Evolutionary conservation across 1,140 invertebrate genomes (phyloP).

Genomic region (Rhopalosiphum padi): DNA sequence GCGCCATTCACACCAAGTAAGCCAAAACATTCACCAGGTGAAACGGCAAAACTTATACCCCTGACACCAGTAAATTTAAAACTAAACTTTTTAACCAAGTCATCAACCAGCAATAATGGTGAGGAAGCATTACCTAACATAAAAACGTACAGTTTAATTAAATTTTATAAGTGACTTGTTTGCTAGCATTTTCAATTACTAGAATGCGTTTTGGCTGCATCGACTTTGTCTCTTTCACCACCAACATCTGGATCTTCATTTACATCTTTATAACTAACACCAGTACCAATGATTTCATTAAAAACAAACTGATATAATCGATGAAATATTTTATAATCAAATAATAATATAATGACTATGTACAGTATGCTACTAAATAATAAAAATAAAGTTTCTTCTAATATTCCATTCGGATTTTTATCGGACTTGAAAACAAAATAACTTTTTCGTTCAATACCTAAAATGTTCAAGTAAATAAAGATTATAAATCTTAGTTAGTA

Average conservation of each 20-base stretch:
- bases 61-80: slow-evolving; percentile 70
- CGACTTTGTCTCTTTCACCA: slow-evolving; percentile 59
- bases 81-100: slow-evolving; percentile 60
- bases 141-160: not conserved
- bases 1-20: slow-evolving; percentile 89
- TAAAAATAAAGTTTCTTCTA: slow-evolving; percentile 57
- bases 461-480: not conserved
- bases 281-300: slow-evolving; percentile 42
- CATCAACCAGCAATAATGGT: slow-evolving; percentile 59
- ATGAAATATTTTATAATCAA: slow-evolving; percentile 57
- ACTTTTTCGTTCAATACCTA: not conserved
- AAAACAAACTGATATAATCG: slow-evolving; percentile 29
- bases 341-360: slow-evolving; percentile 56
- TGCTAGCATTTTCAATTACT: not conserved
- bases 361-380: slow-evolving; percentile 58
- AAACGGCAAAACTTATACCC: slow-evolving; percentile 73
- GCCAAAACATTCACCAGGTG: slow-evolving; percentile 86
- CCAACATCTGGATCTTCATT: slow-evolving; percentile 58
- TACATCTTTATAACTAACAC: slow-evolving; percentile 12
- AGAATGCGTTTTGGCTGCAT: slow-evolving; percentile 43
- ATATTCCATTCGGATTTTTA: slow-evolving; percentile 2
- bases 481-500: not conserved
- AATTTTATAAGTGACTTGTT: not conserved
- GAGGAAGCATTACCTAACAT: not conserved
- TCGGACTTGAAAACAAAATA: slow-evolving; percentile 41